Evolutionary conservation across 2,113 vertebrate genomes (phyloP), one percentile per base, ranked within the genome.

Genomic region (Conger conger): DNA sequence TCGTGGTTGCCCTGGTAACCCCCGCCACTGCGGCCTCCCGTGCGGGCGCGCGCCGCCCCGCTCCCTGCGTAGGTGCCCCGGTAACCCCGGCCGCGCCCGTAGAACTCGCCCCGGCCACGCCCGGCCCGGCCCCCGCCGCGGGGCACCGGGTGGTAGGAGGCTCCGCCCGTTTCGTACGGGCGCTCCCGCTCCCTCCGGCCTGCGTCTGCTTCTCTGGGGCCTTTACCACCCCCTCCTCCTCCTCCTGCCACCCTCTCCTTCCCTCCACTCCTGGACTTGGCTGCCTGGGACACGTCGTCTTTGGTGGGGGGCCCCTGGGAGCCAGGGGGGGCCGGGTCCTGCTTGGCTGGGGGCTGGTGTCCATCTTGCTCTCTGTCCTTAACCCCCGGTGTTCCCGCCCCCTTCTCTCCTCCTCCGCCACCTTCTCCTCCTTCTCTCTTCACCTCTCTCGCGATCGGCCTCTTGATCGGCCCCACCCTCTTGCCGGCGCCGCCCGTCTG

Each of bases 41-140:
- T 94, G 35, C 97, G 93, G 20, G 95, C 94, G 3, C 95, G 45
- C 86, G 93, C 77, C 15, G 79, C 35, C 15, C 92, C 92, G 8
- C 91, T 91, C 15, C 94, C 87, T 0, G 93, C 84, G 92, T 96
- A 92, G 87, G 95, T 78, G 81, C 97, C 92, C 73, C 96, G 92
- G 89, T 95, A 93, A 78, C 97, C 91, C 84, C 96, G 87, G 1
- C 97, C 97, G 77, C 97, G 94, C 6, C 96, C 96, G 27, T 95
- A 98, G 89, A 97, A 98, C 68, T 98, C 97, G 0, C 97, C 97
- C 0, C 96, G 90, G 15, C 96, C 96, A 0, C 97, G 94, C 77
- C 93, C 92, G 6, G 90, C 93, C 88, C 92, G 92, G 83, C 87
- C 84, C 18, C 94, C 93, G 88, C 94, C 92, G 33, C 87, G 79